Base-by-base conservation (phyloP, 2,113 vertebrate genomes). In the Tinamus guttatus region DNA sequence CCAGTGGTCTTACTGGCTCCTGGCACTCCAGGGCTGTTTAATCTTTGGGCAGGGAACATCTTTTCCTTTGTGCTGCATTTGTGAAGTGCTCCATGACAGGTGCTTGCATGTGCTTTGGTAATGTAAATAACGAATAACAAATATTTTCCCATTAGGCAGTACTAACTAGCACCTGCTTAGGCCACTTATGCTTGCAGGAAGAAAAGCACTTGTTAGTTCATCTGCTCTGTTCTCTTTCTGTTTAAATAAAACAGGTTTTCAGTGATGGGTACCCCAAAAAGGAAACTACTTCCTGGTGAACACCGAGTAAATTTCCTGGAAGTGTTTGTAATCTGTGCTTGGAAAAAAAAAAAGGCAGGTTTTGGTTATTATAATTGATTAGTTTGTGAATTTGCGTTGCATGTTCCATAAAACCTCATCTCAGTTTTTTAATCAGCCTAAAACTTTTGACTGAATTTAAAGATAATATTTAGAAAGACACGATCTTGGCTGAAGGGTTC, bases 81-180 rank as follows among this genome's bases (percentile, higher is more conserved):
- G 25, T 45, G 45, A 25, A 78, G 74, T 52, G 38, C 27, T 71
- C 1, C 0, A 34, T 76, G 52, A 65, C 79, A 92, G 82, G 54
- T 90, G 28, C 43, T 85, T 69, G 32, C 32, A 21, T 47, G 20
- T 69, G 49, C 68, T 80, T 22, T n/a, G 54, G 32, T 32, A 92
- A 59, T 74, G 45, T 63, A 86, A 93, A 90, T 83, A 77, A 80
- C 52, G 87, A 62, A 51, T 64, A 64, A 68, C 14, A 93, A 85
- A 24, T 65, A 85, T 83, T 96, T 94, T 78, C 80, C 40, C 71
- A 36, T 76, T 75, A 10, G 65, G 30, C 60, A 49, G 51, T 40
- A 62, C 63, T 51, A 78, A 88, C 81, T 86, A 51, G 24, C 60
- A 93, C 45, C 41, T 58, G 36, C 54, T 85, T 74, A 76, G 30